Conservation (phyloP, 2,888 invertebrate genomes). For the Heteromyza rotundicornis region DNA sequence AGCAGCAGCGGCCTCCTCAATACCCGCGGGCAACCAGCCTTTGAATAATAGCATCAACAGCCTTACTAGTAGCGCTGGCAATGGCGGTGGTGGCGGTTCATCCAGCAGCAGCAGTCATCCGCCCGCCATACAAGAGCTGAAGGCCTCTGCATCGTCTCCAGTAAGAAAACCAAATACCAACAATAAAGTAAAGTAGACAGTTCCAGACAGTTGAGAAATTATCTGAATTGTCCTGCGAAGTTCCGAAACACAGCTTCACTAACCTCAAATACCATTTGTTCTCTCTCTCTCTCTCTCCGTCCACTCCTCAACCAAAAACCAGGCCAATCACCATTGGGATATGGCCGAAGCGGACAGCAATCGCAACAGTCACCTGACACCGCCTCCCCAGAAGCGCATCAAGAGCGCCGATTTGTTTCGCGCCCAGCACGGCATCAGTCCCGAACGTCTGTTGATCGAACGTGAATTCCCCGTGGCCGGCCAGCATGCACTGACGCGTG, state of each 20-base stretch:
- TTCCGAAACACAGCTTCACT: slow-evolving; percentile 23
- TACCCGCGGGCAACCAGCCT: slow-evolving; percentile 29
- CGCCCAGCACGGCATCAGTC: slow-evolving; percentile 66
- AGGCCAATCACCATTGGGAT: slow-evolving; percentile 67
- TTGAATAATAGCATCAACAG: neutral
- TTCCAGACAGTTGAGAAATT: slow-evolving; percentile 28
- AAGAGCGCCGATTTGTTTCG: slow-evolving; percentile 74
- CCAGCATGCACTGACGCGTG: slow-evolving; percentile 59
- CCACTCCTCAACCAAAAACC: neutral
- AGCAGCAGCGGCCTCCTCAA: slow-evolving; percentile 25
- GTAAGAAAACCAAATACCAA: slow-evolving; percentile 59
- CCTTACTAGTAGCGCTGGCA: slow-evolving; percentile 36
- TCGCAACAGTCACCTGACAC: slow-evolving; percentile 65
- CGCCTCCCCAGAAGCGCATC: slow-evolving; percentile 74
- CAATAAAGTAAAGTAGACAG: slow-evolving; percentile 57
- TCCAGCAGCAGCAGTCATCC: slow-evolving; percentile 33
- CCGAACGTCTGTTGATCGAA: slow-evolving; percentile 61
- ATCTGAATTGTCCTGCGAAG: slow-evolving; percentile 21
- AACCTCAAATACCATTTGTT: too few relatives aligned
- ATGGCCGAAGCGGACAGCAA: slow-evolving; percentile 64
- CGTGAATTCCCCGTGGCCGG: slow-evolving; percentile 58
- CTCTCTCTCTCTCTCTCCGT: neutral
- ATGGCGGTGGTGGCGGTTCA: slow-evolving; percentile 30
- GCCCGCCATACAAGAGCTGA: slow-evolving; percentile 61
- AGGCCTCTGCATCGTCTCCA: slow-evolving; percentile 60